Percentiles rank a stretch among this genome's conserved stretches.
These are phyloP conservation scores for Cherax destructor DNA, from an alignment of 1,140 invertebrate genomes.

Conservation along the genomic window DNA sequence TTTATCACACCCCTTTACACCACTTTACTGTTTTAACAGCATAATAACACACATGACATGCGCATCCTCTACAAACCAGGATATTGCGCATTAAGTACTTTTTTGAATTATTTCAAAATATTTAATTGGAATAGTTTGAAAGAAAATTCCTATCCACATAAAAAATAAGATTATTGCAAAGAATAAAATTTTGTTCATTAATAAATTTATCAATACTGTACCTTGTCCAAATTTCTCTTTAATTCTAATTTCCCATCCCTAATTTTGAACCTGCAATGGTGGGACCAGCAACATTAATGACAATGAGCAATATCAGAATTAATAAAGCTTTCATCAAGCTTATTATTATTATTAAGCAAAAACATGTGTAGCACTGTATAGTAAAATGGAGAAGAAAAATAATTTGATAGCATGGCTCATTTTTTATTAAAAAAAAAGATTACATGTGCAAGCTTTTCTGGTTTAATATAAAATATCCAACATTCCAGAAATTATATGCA, in stretches of 20 bases:
- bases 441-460: too few species aligned
- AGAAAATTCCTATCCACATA: neutral
- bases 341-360: neutral
- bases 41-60: constrained; percentile 37
- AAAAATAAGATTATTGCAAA: neutral
- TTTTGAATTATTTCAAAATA: neutral
- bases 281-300: neutral
- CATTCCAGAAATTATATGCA: too few species aligned
- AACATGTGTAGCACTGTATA: neutral
- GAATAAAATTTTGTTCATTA: neutral
- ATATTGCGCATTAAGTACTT: constrained; percentile 32
- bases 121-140: too few species aligned
- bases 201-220: neutral
- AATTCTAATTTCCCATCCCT: neutral
- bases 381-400: neutral
- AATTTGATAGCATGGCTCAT: neutral
- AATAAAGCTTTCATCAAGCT: neutral
- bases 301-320: neutral
- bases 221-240: neutral
- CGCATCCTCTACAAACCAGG: constrained; percentile 36
- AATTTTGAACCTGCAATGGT: neutral
- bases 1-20: neutral
- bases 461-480: too few species aligned
- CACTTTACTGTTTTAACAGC: constrained; percentile 50
- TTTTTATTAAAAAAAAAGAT: too few species aligned